A percentile compares a stretch with the other conserved stretches of the same genome.
Conservation (phyloP, 2,113 vertebrate genomes). For the Bucco capensis region DNA sequence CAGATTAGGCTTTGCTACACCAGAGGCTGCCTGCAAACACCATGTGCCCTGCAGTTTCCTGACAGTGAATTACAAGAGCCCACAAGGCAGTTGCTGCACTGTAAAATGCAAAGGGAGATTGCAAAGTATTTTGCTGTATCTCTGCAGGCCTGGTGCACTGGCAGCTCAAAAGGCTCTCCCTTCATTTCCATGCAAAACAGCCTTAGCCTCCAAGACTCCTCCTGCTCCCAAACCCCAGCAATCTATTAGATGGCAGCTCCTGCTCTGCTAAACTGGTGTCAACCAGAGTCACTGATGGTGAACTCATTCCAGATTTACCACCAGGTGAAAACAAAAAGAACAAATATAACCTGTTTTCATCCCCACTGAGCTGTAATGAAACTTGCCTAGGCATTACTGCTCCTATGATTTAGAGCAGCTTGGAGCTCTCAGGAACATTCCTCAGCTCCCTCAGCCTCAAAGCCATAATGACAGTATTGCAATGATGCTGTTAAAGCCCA, state of each 20-base stretch:
- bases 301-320: not conserved
- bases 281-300: not conserved
- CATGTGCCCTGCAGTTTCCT: not conserved
- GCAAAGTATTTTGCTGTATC: not conserved
- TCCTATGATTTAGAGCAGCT: not conserved
- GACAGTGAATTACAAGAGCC: too few relatives aligned
- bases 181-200: not conserved
- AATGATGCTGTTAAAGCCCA: not conserved
- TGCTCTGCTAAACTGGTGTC: not conserved
- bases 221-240: not conserved
- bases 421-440: not conserved
- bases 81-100: rapidly evolving
- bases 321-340: not conserved
- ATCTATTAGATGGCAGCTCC: not conserved
- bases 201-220: not conserved
- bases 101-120: not conserved
- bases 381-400: not conserved
- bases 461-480: not conserved
- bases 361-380: not conserved
- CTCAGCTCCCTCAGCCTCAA: not conserved
- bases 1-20: rapidly evolving
- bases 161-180: not conserved
- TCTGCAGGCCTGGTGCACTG: too few relatives aligned
- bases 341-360: not conserved
- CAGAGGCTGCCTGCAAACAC: not conserved